Percentiles rank a stretch among this genome's conserved stretches.
Conservation (phyloP, 2,797 vertebrate genomes). For the Ctenopoma kingsleyae region DNA sequence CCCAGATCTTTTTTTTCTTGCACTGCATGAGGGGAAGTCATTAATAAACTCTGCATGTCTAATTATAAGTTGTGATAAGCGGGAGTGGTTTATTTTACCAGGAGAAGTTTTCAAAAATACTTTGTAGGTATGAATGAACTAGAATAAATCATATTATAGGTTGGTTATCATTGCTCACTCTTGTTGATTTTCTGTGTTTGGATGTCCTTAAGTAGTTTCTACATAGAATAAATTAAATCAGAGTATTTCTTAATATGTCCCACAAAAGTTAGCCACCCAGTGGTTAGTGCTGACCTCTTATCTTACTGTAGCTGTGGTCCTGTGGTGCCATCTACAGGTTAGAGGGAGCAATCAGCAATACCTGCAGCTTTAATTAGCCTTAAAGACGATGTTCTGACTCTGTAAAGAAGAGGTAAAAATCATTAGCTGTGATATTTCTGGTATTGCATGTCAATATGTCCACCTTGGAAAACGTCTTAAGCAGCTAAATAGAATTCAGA, state of each 20-base stretch:
- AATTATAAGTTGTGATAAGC: conserved; percentile 61
- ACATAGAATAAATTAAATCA: background rate
- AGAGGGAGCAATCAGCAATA: background rate
- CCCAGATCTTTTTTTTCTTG: conserved; percentile 47
- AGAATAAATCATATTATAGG: background rate
- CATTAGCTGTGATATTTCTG: background rate
- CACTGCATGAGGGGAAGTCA: conserved; percentile 43
- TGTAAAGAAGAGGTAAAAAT: no score
- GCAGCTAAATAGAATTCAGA: no score
- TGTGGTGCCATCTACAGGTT: conserved; percentile 60
- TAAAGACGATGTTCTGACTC: no score
- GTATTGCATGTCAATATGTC: no score
- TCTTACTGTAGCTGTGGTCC: conserved; percentile 14
- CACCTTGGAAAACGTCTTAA: no score
- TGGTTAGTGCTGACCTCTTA: background rate
- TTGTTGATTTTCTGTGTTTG: background rate
- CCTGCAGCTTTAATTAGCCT: background rate
- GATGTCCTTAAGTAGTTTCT: background rate
- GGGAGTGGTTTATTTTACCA: conserved; percentile 20
- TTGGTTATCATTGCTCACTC: background rate
- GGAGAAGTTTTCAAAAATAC: conserved; percentile 24
- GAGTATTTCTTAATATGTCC: background rate
- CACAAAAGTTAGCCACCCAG: background rate
- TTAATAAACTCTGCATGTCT: conserved; percentile 52
- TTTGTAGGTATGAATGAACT: conserved; percentile 1